Evolutionary conservation across 2,888 invertebrate genomes (phyloP), one percentile per base, ranked within the genome.

Genomic region (Lymantria dispar): DNA sequence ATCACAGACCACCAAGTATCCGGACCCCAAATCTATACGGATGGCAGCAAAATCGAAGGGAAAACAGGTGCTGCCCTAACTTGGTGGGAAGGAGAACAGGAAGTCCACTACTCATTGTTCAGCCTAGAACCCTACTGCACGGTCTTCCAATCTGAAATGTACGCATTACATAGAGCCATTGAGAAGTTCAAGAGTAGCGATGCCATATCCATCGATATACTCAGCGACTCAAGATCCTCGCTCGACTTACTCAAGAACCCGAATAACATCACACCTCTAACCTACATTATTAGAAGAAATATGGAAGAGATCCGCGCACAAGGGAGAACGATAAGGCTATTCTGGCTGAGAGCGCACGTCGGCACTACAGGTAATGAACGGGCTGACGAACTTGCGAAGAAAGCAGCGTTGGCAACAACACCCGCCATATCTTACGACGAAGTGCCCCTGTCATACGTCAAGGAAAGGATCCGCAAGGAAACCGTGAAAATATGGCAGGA

Each of bases 351-450:
- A n/a, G n/a, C n/a, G n/a, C n/a, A n/a, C n/a, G n/a, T n/a, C 7
- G 53, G 53, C 0, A 47, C 47, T 1, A 14, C 22, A 0, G 53
- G 53, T 1, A 50, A 47, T 13, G 54, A 54, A 30, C 30, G 54
- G 5, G 54, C 54, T 0, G 50, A 54, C 12, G 44, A 50, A 14
- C 47, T 55, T 5, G 48, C 54, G 0, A 51, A 51, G 33, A n/a
- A 0, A 8, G 48, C 48, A 10, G 50, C 47, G 0, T 11, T 33
- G 7, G 3, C 22, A 29, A 0, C 8, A n/a, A 22, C n/a, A 8
- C 12, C 14, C n/a, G 37, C 22, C 8, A 13, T 22, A 3, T 15
- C 45, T 30, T 52, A 52, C 14, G 13, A n/a, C 8, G 13, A 33
- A 29, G 33, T 48, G 10, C 52, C 52, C 8, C 8, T 48, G 13